Conservation (phyloP, 1,140 invertebrate species). For the Helicoverpa armigera region DNA sequence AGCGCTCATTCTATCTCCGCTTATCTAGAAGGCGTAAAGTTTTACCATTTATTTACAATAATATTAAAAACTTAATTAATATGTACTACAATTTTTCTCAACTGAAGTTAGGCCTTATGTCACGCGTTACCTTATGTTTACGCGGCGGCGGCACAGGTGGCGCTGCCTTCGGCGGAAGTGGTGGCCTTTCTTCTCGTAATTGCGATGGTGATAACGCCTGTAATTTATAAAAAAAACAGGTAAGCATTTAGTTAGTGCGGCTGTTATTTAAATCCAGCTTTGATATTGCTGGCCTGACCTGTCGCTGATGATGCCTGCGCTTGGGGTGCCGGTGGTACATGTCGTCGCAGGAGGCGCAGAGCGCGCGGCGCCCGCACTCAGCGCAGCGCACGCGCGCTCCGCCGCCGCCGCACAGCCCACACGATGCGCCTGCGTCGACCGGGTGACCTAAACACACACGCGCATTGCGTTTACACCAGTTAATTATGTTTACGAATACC, state of each 20-base stretch:
- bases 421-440: slow-evolving; percentile 86
- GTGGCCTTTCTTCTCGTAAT: slow-evolving; percentile 88
- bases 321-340: slow-evolving; percentile 98
- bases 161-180: slow-evolving; percentile 93
- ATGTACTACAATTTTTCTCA: no score
- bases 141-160: slow-evolving; percentile 95
- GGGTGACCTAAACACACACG: slow-evolving; percentile 69
- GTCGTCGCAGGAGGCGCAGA: slow-evolving; percentile 95
- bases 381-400: slow-evolving; percentile 92
- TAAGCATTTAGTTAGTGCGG: no score
- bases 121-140: slow-evolving; percentile 92
- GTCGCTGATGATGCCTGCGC: slow-evolving; percentile 91
- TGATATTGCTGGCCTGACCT: slow-evolving; percentile 81
- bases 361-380: slow-evolving; percentile 92
- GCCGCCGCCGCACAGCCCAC: slow-evolving; percentile 94
- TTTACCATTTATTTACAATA: slow-evolving; percentile 9
- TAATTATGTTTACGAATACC: background rate
- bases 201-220: slow-evolving; percentile 74
- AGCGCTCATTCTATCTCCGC: slow-evolving; percentile 71
- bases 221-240: background rate
- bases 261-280: background rate
- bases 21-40: slow-evolving; percentile 63
- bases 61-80: no score
- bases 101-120: slow-evolving; percentile 46
- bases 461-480: background rate